phyloP scores from a whole-genome alignment of 2,888 invertebrate species.

The Eumerus sabulonum region DNA sequence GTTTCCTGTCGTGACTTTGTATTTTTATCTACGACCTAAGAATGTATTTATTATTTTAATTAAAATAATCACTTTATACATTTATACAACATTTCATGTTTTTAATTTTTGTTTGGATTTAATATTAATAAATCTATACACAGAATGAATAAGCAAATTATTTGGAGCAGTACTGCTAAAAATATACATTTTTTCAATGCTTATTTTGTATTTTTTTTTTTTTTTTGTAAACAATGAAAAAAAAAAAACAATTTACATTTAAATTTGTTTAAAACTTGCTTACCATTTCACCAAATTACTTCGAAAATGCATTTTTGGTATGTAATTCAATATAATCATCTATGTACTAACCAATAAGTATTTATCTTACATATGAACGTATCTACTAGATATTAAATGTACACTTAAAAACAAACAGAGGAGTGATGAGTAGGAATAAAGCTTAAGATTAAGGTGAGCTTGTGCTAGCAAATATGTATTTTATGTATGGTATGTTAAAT shows the following conservation, averaged over 20 bases:
- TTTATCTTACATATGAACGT: conserved; percentile 24
- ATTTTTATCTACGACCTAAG: too few relatives aligned
- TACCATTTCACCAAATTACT: conserved; percentile 20
- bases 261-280: conserved; percentile 1
- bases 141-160: too few relatives aligned
- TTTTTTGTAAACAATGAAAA: conserved; percentile 31
- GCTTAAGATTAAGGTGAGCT: conserved; percentile 30
- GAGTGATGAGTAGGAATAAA: conserved; percentile 42
- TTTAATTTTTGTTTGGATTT: not conserved
- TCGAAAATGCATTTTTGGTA: conserved; percentile 66
- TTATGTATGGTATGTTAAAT: too few relatives aligned
- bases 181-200: too few relatives aligned
- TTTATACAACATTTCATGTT: conserved; percentile 64
- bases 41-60: conserved; percentile 9
- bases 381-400: conserved; percentile 19
- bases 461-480: too few relatives aligned
- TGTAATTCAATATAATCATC: conserved; percentile 4
- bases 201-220: too few relatives aligned
- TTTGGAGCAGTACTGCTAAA: too few relatives aligned
- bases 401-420: conserved; percentile 36
- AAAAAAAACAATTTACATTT: conserved; percentile 15
- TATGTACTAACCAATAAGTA: not conserved
- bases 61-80: conserved; percentile 52
- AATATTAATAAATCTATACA: not conserved
- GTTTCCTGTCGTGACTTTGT: too few relatives aligned